Conservation (phyloP, 53 echinoderm and acorn worm genomes). For the Stichopus horrens region DNA sequence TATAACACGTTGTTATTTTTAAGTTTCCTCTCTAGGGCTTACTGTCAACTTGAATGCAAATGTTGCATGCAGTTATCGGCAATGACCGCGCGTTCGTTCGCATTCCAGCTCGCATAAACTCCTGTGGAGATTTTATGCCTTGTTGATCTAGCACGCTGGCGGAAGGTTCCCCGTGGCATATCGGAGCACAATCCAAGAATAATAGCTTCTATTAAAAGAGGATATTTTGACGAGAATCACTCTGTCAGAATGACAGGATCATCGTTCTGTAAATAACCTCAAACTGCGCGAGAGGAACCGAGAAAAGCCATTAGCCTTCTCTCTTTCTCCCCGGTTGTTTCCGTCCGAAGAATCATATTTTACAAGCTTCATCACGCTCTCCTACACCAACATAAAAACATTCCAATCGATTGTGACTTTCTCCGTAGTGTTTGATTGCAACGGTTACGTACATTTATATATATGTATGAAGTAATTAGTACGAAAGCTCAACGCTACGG, state of each 20-base stretch:
- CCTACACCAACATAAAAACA: too few relatives aligned
- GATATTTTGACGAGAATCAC: neutral
- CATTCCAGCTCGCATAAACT: neutral
- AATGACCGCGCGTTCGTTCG: constrained; percentile 1
- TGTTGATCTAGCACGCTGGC: neutral
- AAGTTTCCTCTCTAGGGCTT: too few relatives aligned
- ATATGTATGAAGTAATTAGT: too few relatives aligned
- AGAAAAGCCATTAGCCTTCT: neutral
- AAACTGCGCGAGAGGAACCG: neutral
- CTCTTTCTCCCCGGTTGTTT: neutral
- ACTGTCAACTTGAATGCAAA: too few relatives aligned
- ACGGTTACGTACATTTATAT: too few relatives aligned
- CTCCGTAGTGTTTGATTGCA: too few relatives aligned
- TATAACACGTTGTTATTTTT: too few relatives aligned
- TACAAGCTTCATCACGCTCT: neutral
- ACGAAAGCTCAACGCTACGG: too few relatives aligned
- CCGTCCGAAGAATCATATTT: neutral
- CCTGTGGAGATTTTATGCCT: neutral
- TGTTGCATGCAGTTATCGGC: neutral
- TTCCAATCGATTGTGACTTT: too few relatives aligned
- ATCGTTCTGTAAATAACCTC: constrained; percentile 14
- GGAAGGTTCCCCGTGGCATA: neutral
- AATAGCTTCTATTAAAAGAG: neutral
- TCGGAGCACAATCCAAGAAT: neutral
- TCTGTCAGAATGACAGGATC: neutral